These are phyloP conservation scores for Diachasmimorpha longicaudata DNA, from an alignment of 1,140 invertebrate genomes.

Conservation along the genomic window DNA sequence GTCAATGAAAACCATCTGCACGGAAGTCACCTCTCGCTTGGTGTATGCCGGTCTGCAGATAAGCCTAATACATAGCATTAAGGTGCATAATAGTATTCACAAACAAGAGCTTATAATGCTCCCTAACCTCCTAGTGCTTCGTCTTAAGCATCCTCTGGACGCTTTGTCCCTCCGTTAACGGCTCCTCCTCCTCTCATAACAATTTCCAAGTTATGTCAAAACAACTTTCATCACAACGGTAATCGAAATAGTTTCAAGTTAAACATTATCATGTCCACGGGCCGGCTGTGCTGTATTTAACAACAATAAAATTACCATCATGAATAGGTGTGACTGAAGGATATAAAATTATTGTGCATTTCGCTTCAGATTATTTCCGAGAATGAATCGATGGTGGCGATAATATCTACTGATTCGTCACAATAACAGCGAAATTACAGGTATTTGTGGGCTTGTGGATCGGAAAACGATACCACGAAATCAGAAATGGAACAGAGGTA, in stretches of 20 bases:
- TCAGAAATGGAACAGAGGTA: not conserved
- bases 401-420: constrained; percentile 2
- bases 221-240: not conserved
- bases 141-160: not conserved
- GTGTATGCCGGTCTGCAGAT: not conserved
- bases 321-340: not conserved
- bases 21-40: not conserved
- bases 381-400: not conserved
- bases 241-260: not conserved
- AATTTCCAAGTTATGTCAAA: not conserved
- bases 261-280: not conserved
- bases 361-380: not conserved
- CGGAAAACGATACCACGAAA: not conserved
- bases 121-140: not conserved
- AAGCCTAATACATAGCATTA: not conserved
- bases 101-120: not conserved
- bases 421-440: not conserved
- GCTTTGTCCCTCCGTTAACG: not conserved
- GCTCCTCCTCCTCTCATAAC: not conserved
- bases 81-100: not conserved
- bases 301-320: not conserved
- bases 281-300: not conserved
- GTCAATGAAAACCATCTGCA: not conserved
- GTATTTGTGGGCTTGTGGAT: not conserved
- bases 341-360: not conserved